phyloP scores from a whole-genome alignment of 2,113 vertebrate genomes.

The Grammomys surdaster region DNA sequence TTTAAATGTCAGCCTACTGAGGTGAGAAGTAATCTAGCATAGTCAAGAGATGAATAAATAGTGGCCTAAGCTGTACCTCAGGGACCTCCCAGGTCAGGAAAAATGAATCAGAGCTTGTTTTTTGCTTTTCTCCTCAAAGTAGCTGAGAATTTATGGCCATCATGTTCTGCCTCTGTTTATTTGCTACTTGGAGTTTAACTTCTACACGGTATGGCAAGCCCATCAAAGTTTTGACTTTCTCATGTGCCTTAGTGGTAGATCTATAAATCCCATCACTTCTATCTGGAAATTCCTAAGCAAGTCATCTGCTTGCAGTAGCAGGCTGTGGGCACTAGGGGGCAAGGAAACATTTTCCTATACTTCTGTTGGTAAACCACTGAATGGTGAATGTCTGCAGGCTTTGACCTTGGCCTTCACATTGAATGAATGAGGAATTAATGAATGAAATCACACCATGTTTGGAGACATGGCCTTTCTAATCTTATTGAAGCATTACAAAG shows the following conservation, averaged over 20 bases:
- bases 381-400: background rate
- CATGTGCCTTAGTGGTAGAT: background rate
- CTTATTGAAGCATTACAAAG: background rate
- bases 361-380: background rate
- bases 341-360: background rate
- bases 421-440: background rate
- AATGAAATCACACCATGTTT: background rate
- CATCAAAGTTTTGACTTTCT: background rate
- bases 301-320: background rate
- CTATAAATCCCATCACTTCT: background rate
- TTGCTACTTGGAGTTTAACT: background rate
- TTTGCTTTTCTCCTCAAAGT: background rate
- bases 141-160: background rate
- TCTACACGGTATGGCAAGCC: background rate
- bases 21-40: background rate
- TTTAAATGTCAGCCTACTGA: background rate
- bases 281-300: background rate
- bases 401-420: background rate
- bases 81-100: background rate
- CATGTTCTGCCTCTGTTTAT: background rate
- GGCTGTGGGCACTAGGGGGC: constrained; percentile 69
- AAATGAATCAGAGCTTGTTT: background rate
- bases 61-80: too few species aligned
- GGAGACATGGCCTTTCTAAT: rapidly evolving
- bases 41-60: background rate